Evolutionary conservation across 2,113 vertebrate genomes (phyloP), one percentile per base, ranked within the genome.

Genomic region (Datnioides undecimradiatus): DNA sequence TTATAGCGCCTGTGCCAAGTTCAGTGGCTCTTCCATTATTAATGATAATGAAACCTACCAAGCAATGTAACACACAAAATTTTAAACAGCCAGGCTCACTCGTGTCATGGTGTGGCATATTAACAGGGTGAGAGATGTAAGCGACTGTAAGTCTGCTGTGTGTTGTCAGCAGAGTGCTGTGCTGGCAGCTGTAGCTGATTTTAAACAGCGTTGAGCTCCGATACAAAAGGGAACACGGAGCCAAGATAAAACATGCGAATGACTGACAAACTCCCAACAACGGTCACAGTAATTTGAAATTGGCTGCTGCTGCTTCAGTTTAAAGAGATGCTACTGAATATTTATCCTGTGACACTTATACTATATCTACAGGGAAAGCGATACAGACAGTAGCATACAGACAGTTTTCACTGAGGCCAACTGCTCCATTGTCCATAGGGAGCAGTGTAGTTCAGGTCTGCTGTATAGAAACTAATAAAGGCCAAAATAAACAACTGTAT

Each of bases 11-110:
- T 75, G 79, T 77, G 80, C 88, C 86, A 88, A 93, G 84, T 86
- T 92, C 84, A 83, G 75, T 76, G 79, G 79, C 79, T 85, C 80
- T 65, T 91, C 41, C 68, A 90, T 90, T 87, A 92, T 90, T 88
- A 89, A 92, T 86, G 70, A 84, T 86, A 84, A 85, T 84, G 84
- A 92, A 91, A 90, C 29, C 80, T 70, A 86, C 78, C 76, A 38
- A 82, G 60, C 80, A 71, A 69, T 85, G 84, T 88, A 83, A 73
- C 72, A 75, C 83, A 73, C 70, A 83, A 64, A 31, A 70, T 67
- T 57, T 79, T 60, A 66, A 90, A 74, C 73, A 83, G 71, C 68
- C 46, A 33, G 29, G 73, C 79, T 83, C 51, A 70, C 68, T 78
- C 10, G 75, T 82, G 76, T 79, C 84, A 79, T 49, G 70, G 71